Conservation (phyloP, 1,140 invertebrate species). For the Chlorops oryzae region DNA sequence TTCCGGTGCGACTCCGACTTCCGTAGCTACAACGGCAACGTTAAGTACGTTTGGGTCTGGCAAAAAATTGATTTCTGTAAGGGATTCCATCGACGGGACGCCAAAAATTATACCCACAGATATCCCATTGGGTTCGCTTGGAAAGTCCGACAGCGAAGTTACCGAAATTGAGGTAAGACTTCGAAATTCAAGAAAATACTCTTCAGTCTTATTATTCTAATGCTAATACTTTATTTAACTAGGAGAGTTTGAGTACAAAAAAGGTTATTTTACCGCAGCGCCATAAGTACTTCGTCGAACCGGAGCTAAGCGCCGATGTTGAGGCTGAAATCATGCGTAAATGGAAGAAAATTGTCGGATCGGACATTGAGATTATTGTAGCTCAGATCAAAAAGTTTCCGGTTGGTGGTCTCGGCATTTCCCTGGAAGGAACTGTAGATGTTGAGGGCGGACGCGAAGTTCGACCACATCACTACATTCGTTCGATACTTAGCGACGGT, state of each 20-base stretch:
- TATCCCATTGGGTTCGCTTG: conserved; percentile 12
- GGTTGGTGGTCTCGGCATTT: conserved; percentile 89
- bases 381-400: conserved; percentile 80
- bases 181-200: no score
- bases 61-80: conserved; percentile 33
- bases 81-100: conserved; percentile 34
- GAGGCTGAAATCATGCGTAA: conserved; percentile 73
- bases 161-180: conserved; percentile 26
- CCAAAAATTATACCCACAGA: conserved; percentile 39
- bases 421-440: conserved; percentile 93
- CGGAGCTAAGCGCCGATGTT: conserved; percentile 60
- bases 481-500: conserved; percentile 87
- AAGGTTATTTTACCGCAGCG: conserved; percentile 30
- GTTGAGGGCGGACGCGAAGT: conserved; percentile 87
- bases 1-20: conserved; percentile 17
- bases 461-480: conserved; percentile 87
- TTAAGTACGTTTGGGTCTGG: conserved; percentile 36
- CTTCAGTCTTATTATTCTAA: no score
- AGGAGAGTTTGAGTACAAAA: conserved; percentile 31
- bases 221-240: neutral
- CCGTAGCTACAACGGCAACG: conserved; percentile 24
- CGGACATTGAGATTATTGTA: conserved; percentile 81
- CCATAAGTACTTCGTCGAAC: conserved; percentile 44
- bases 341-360: conserved; percentile 72
- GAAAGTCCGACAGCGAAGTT: conserved; percentile 16